Percentiles rank a stretch among this genome's conserved stretches.
phyloP scores from a whole-genome alignment of 2,797 vertebrate genomes.

The Amblyraja radiata region DNA sequence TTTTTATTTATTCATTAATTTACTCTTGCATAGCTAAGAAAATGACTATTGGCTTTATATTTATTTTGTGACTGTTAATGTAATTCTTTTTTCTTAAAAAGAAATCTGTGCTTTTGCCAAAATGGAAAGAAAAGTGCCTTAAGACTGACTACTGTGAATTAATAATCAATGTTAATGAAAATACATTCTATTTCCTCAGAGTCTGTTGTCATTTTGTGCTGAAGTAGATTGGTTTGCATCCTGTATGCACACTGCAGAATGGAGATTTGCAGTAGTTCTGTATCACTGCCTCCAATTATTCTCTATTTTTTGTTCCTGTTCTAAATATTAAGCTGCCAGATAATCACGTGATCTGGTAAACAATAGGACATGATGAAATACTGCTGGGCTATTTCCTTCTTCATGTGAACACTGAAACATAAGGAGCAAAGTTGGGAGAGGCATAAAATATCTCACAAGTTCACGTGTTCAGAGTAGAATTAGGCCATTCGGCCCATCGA shows the following conservation, averaged over 20 bases:
- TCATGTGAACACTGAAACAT: neutral
- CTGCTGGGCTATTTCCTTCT: neutral
- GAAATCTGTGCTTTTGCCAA: neutral
- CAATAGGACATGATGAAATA: neutral
- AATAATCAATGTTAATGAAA: neutral
- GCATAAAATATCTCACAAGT: neutral
- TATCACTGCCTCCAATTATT: neutral
- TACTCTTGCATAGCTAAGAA: neutral
- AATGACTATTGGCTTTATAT: neutral
- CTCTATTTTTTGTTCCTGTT: conserved; percentile 22
- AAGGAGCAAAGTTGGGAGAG: neutral
- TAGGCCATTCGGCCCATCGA: too few relatives aligned
- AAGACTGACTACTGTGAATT: neutral
- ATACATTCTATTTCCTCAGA: neutral
- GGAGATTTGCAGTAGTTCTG: neutral
- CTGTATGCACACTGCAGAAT: neutral
- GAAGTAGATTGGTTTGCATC: neutral
- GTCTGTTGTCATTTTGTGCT: neutral
- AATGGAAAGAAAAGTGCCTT: neutral
- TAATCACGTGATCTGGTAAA: conserved; percentile 27
- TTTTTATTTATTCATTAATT: neutral
- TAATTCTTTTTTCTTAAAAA: too few relatives aligned
- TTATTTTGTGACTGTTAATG: neutral
- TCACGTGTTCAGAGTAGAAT: too few relatives aligned
- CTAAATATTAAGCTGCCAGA: neutral